Evolutionary conservation across 2,113 vertebrate species (phyloP), one percentile per base, ranked within the genome.

Genomic region (Halichoeres trimaculatus): DNA sequence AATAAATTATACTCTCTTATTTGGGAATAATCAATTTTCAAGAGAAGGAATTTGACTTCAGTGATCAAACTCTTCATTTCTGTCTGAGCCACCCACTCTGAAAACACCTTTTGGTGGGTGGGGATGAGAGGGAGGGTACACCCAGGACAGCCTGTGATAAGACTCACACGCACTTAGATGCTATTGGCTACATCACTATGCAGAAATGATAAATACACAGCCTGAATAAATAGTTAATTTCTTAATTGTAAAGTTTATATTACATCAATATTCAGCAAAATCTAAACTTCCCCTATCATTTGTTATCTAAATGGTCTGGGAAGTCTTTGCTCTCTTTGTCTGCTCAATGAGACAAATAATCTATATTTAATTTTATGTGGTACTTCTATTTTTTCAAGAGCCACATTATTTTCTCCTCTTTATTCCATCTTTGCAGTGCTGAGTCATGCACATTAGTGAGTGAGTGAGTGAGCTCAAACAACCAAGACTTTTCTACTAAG

Each of bases 381-480:
- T 56, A 8, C 26, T 63, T 1, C 2, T 64, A 7, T 40, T 17
- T 57, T 38, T 43, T 57, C 35, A 67, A 38, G 45, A 24, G 56
- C 55, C 8, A 56, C 2, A 36, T 55, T 6, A 34, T 34, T 68
- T 34, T 68, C n/a, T 20, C 57, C 17, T 0, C 26, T 0, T 1
- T 50, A 43, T 36, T 66, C n/a, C 23, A 22, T 64, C 59, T 10
- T 19, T 51, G 7, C 24, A 75, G 36, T 24, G 82, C 80, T 82
- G 78, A 87, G 74, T 90, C 86, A 85, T 62, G 5, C 19, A 22
- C 45, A 41, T 67, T n/a, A n/a, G n/a, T n/a, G n/a, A n/a, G n/a
- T 30, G 30, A 22, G 5, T 59, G 40, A 78, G n/a, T 23, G 56
- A 53, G 19, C 24, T 30, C 16, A 26, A 74, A 57, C 12, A 30